A percentile compares a stretch with the other conserved stretches of the same genome.
Conservation (phyloP, 2,797 vertebrate genomes). For the Spheniscus humboldti region DNA sequence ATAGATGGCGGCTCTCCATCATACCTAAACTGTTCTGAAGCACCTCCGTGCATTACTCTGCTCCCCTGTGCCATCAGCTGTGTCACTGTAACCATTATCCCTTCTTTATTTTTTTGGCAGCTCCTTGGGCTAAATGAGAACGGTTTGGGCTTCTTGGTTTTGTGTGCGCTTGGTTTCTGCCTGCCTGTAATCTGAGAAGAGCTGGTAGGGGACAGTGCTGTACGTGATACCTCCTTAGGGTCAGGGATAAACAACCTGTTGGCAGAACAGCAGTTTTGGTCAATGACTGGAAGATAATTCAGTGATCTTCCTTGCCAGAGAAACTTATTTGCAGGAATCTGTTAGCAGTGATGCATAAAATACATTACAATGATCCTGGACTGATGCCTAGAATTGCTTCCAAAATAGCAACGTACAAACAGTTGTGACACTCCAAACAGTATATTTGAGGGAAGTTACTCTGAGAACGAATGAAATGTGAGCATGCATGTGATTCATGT, state of each 20-base stretch:
- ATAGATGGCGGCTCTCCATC: not conserved
- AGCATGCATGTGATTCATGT: too few species aligned
- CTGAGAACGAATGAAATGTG: not conserved
- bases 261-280: not conserved
- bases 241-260: not conserved
- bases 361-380: not conserved
- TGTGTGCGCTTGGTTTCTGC: not conserved
- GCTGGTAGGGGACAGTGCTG: not conserved
- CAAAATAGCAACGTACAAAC: not conserved
- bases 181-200: constrained; percentile 9
- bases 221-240: not conserved
- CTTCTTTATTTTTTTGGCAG: not conserved
- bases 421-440: not conserved
- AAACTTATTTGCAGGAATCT: constrained; percentile 4
- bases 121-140: not conserved
- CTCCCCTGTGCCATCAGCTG: not conserved
- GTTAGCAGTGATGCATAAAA: constrained; percentile 56
- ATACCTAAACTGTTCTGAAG: not conserved
- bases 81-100: not conserved
- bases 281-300: not conserved
- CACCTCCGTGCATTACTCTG: not conserved
- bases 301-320: not conserved
- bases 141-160: not conserved
- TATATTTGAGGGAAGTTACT: not conserved
- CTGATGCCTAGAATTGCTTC: not conserved